Evolutionary conservation across 2,888 invertebrate species (phyloP), one percentile per base, ranked within the genome.

Genomic region (Drosophila pseudotalamancana): DNA sequence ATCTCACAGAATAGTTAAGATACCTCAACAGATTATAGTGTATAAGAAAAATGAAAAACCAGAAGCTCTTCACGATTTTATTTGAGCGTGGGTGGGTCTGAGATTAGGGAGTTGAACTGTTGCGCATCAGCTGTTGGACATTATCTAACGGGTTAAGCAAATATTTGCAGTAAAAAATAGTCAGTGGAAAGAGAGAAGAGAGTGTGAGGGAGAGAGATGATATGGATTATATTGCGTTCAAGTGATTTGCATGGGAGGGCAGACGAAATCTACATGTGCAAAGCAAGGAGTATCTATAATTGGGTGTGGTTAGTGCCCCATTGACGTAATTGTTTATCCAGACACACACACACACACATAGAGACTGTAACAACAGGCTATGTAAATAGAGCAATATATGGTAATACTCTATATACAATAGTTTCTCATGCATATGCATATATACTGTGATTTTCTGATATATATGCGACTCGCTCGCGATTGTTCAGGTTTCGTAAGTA

Each of bases 251-350:
- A 64, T 55, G 42, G 35, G 11, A 27, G 31, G 43, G 12, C 42
- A 55, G 25, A 16, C 27, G 12, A 21, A 18, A 5, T 31, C 14
- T 11, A 25, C 45, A 29, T 34, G 23, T 56, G 27, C 34, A 60
- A 35, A 53, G 46, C 40, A 40, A 35, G 61, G 59, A 68, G 77
- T 72, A 65, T 56, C 57, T 64, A 53, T 53, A 61, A 68, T 70
- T 71, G 74, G 70, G 63, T 59, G 70, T 70, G 65, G 74, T 54
- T 50, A 61, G 61, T 40, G 73, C 45, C 49, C 32, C 50, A 60
- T 50, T 80, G 72, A 85, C 80, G 80, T 78, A 85, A 80, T 82
- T 85, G 80, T 80, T 78, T 82, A 61, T 57, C 45, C 57, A 57
- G 60, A 57, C 51, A 51, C n/a, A 48, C 12, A 57, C 34, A 51